Percentiles rank a stretch among this genome's conserved stretches.
These are phyloP conservation scores for Caprella mutica DNA, from an alignment of 2,888 invertebrate species.

Conservation along the genomic window DNA sequence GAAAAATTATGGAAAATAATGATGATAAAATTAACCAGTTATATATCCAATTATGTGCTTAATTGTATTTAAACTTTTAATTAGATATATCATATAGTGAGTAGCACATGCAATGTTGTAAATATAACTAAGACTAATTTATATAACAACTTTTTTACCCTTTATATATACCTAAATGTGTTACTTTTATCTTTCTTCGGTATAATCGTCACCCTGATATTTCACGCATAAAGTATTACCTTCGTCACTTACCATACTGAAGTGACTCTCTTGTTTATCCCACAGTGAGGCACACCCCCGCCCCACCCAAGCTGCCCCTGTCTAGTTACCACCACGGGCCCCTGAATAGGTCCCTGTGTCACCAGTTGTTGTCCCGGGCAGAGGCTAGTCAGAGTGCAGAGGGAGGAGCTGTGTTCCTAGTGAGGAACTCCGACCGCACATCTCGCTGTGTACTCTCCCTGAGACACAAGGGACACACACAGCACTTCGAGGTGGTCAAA, in stretches of 20 bases:
- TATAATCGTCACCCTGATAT: too few species aligned
- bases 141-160: too few species aligned
- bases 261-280: background rate
- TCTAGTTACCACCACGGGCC: constrained; percentile 80
- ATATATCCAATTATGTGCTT: too few species aligned
- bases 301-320: constrained; percentile 53
- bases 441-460: background rate
- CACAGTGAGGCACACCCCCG: constrained; percentile 56
- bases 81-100: too few species aligned
- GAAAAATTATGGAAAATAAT: too few species aligned
- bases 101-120: too few species aligned
- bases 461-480: background rate
- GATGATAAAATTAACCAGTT: too few species aligned
- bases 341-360: constrained; percentile 62
- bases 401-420: background rate
- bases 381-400: constrained; percentile 38
- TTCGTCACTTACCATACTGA: background rate
- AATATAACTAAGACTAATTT: too few species aligned
- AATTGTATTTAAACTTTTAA: too few species aligned
- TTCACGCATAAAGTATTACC: constrained; percentile 5
- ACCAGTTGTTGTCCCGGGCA: constrained; percentile 51
- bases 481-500: constrained; percentile 3
- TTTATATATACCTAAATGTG: too few species aligned
- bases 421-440: background rate
- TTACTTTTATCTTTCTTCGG: too few species aligned